These are phyloP conservation scores for Agelaius phoeniceus DNA, from an alignment of 2,113 vertebrate species.

Conservation along the genomic window DNA sequence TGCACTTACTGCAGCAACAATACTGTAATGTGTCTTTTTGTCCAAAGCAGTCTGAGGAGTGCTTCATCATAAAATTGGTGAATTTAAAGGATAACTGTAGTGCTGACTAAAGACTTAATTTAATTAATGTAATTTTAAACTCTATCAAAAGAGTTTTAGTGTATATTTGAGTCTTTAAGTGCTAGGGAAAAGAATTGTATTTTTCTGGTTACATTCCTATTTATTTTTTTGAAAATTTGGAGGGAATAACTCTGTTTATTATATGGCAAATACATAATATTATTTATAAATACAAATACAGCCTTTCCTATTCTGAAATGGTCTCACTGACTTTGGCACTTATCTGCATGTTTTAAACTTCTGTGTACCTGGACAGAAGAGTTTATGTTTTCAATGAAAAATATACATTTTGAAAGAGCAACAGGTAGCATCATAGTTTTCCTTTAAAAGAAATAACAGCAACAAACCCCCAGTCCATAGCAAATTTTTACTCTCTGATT, in stretches of 20 bases:
- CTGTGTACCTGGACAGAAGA: neutral
- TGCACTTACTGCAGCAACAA: neutral
- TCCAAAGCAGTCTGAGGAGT: neutral
- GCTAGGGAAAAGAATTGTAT: neutral
- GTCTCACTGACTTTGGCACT: neutral
- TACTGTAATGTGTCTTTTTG: neutral
- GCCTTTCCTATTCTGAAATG: neutral
- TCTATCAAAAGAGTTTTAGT: neutral
- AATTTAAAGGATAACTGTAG: neutral
- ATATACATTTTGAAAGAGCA: neutral
- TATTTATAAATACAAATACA: neutral
- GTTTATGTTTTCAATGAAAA: neutral
- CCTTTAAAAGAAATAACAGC: neutral
- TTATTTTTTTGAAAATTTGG: neutral
- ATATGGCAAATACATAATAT: neutral
- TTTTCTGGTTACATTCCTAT: neutral
- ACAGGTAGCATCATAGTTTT: neutral
- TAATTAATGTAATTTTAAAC: neutral
- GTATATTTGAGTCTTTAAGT: neutral
- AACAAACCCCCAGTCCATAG: rapidly evolving
- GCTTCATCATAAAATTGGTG: neutral
- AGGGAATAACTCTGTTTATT: neutral
- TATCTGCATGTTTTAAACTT: neutral
- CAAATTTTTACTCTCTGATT: neutral
- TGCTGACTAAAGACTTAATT: neutral